phyloP scores from a whole-genome alignment of 2,113 vertebrate species.

The Colossoma macropomum region DNA sequence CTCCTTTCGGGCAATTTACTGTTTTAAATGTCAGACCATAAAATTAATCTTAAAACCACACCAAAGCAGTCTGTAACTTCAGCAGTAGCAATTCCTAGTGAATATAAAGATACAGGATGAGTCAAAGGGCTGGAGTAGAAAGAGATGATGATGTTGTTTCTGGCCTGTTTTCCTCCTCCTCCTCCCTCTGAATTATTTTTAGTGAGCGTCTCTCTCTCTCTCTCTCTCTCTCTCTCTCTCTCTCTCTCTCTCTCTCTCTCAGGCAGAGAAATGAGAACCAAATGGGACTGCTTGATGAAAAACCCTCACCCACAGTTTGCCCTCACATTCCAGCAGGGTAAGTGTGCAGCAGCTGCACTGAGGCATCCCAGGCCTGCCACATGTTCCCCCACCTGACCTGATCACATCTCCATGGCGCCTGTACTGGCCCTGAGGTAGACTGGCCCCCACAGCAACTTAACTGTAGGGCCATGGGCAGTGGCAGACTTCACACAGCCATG shows the following conservation, averaged over 20 bases:
- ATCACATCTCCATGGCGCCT: not conserved
- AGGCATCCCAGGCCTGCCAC: slow-evolving; percentile 31
- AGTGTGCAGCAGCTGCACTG: slow-evolving; percentile 29
- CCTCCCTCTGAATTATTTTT: slow-evolving; percentile 40
- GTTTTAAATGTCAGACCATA: slow-evolving; percentile 7
- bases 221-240: slow-evolving; percentile 1
- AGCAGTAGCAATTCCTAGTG: slow-evolving; percentile 11
- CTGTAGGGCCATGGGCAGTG: slow-evolving; percentile 10
- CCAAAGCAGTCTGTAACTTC: slow-evolving; percentile 2
- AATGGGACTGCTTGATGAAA: slow-evolving; percentile 32
- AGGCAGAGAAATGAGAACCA: slow-evolving; percentile 42
- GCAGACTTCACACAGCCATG: not conserved
- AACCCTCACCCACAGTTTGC: slow-evolving; percentile 31
- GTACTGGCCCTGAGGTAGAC: not conserved
- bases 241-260: slow-evolving; percentile 1
- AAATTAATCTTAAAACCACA: slow-evolving; percentile 26
- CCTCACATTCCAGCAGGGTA: slow-evolving; percentile 48
- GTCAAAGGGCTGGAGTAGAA: slow-evolving; percentile 3
- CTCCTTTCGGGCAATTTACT: not conserved
- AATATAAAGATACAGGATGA: slow-evolving; percentile 26
- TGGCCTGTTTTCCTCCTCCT: slow-evolving; percentile 7
- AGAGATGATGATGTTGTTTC: slow-evolving; percentile 11
- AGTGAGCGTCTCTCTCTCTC: slow-evolving; percentile 23
- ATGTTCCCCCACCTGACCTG: slow-evolving; percentile 36
- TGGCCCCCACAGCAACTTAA: not conserved